Evolutionary conservation across 2,888 invertebrate species (phyloP), one percentile per base, ranked within the genome.

Genomic region (Bellardia bayeri): DNA sequence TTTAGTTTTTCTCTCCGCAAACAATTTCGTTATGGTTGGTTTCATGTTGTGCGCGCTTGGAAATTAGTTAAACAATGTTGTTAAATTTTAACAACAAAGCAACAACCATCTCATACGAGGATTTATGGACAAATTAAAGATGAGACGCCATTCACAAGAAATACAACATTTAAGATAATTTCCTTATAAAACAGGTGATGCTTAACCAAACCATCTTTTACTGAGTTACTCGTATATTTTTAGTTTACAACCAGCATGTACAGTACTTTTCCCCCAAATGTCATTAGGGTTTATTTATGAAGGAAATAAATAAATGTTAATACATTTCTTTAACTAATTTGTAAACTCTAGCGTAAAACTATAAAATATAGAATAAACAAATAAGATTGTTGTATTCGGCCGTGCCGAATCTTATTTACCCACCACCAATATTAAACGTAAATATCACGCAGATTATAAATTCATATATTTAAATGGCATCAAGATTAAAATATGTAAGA

Each of bases 31-130:
- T 82, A 40, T 40, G 82, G 45, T 82, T 49, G 74, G 23, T 68
- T 68, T 58, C 16, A 63, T 82, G 6, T 23, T 56, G 40, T 69
- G 14, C 69, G 54, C 82, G 64, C 69, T 37, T 49, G 69, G 54
- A 56, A 83, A 69, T 76, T 83, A 69, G 63, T 49, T 71, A 63
- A 78, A 78, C 71, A 83, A 83, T 83, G 54, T 76, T 78, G 83
- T 83, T 78, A 83, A 83, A 78, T 83, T 37, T 37, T 33, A 64
- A 63, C 76, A 83, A 83, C 68, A 78, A 3, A 63, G 30, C n/a
- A 76, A 54, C 45, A 64, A 56, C 42, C 56, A 33, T 49, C 13
- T 69, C 40, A 51, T 51, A 51, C 40, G 51, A 64, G 33, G 69
- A 76, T 76, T 76, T 76, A 82, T 82, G 75, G 42, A 68, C 30